Evolutionary conservation across 2,113 vertebrate genomes (phyloP).

Genomic region (Asarcornis scutulata): DNA sequence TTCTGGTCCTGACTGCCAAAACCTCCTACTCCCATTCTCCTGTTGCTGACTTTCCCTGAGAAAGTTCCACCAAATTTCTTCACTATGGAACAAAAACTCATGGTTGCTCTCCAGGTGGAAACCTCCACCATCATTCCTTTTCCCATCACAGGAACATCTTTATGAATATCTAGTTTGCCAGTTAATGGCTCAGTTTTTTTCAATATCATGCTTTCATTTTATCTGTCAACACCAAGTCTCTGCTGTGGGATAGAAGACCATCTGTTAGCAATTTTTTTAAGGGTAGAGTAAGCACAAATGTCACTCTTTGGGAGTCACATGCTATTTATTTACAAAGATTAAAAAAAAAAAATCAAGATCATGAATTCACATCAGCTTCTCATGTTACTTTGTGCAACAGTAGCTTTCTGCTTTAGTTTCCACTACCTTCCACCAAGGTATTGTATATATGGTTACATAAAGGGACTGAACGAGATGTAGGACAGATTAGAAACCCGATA

Average conservation of each 20-base stretch:
- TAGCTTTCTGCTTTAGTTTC: slow-evolving; percentile 58
- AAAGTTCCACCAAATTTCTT: background rate
- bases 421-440: background rate
- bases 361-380: slow-evolving; percentile 64
- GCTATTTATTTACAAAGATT: slow-evolving; percentile 51
- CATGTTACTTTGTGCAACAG: slow-evolving; percentile 15
- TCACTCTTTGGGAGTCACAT: slow-evolving; percentile 24
- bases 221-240: slow-evolving; percentile 26
- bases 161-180: background rate
- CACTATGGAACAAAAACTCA: background rate
- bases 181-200: background rate
- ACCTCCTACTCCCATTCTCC: slow-evolving; percentile 5
- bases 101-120: background rate
- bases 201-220: background rate
- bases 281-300: slow-evolving; percentile 25
- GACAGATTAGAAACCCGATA: slow-evolving; percentile 46
- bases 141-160: background rate
- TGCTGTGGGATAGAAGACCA: slow-evolving; percentile 42
- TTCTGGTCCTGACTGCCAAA: slow-evolving; percentile 29
- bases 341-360: slow-evolving; percentile 34
- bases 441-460: slow-evolving; percentile 49
- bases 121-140: background rate
- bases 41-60: background rate
- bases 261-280: slow-evolving; percentile 51
- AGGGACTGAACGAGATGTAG: slow-evolving; percentile 37